phyloP scores from a whole-genome alignment of 2,888 invertebrate species.

The Pasiphila rectangulata region DNA sequence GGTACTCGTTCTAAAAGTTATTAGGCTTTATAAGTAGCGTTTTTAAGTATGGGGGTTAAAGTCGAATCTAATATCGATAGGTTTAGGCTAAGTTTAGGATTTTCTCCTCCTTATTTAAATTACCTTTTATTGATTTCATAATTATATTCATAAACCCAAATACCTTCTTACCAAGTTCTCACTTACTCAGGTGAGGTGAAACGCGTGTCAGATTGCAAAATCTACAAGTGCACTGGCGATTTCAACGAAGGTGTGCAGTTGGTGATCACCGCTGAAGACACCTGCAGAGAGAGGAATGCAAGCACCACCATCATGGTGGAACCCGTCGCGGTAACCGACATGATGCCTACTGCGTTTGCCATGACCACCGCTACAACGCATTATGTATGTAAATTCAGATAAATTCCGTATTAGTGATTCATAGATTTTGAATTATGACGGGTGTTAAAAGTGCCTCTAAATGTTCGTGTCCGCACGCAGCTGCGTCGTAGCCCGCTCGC shows the following conservation, averaged over 20 bases:
- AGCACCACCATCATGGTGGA: not conserved
- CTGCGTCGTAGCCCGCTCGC: no score
- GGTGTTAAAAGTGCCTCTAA: no score
- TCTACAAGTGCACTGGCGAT: constrained; percentile 60
- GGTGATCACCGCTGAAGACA: constrained; percentile 44
- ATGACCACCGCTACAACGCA: not conserved
- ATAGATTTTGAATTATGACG: no score
- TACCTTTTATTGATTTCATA: no score
- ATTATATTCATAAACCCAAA: not conserved
- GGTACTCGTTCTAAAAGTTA: no score
- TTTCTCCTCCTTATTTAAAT: no score
- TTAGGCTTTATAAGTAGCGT: no score
- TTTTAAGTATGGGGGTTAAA: no score
- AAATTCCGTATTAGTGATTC: no score
- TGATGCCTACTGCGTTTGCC: not conserved
- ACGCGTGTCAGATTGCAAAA: constrained; percentile 39
- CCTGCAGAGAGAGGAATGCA: constrained; percentile 37
- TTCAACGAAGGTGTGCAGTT: constrained; percentile 68
- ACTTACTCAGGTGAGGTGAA: constrained; percentile 19
- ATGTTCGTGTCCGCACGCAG: no score
- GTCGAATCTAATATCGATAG: no score
- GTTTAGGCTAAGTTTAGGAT: no score
- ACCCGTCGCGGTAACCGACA: not conserved
- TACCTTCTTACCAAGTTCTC: not conserved
- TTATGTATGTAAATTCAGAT: not conserved